A percentile compares a stretch with the other conserved stretches of the same genome.
Conservation (phyloP, 2,888 invertebrate species). For the Chouioia cunea region DNA sequence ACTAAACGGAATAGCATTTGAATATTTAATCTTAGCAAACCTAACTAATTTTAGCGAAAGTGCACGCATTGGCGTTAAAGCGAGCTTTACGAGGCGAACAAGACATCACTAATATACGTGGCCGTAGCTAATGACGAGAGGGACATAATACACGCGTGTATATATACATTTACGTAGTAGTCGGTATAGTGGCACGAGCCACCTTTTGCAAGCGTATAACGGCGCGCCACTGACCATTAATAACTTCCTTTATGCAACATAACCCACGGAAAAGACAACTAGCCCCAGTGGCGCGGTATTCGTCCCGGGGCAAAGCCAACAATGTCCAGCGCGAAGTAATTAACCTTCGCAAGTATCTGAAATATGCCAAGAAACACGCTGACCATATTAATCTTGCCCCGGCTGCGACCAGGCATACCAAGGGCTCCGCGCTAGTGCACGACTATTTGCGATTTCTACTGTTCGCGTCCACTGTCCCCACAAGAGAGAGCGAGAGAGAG, state of each 20-base stretch:
- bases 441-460: background rate
- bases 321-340: conserved; percentile 60
- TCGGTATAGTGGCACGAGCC: too few species aligned
- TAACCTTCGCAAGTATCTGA: conserved; percentile 63
- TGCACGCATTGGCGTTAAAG: background rate
- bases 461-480: too few species aligned
- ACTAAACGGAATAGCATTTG: too few species aligned
- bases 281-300: conserved; percentile 9
- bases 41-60: too few species aligned
- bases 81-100: background rate
- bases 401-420: conserved; percentile 53
- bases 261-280: conserved; percentile 1
- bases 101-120: conserved; percentile 27
- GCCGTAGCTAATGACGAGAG: conserved; percentile 37
- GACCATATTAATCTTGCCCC: conserved; percentile 62
- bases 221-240: conserved; percentile 34
- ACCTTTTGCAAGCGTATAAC: background rate
- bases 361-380: conserved; percentile 64
- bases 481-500: too few species aligned
- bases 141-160: conserved; percentile 25
- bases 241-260: conserved; percentile 46
- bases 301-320: conserved; percentile 45
- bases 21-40: too few species aligned
- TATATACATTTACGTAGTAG: too few species aligned
- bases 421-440: conserved; percentile 25